These are phyloP conservation scores for Parazoanthus swiftii DNA, from an alignment of 92 coral and sea anemone species.

Conservation along the genomic window DNA sequence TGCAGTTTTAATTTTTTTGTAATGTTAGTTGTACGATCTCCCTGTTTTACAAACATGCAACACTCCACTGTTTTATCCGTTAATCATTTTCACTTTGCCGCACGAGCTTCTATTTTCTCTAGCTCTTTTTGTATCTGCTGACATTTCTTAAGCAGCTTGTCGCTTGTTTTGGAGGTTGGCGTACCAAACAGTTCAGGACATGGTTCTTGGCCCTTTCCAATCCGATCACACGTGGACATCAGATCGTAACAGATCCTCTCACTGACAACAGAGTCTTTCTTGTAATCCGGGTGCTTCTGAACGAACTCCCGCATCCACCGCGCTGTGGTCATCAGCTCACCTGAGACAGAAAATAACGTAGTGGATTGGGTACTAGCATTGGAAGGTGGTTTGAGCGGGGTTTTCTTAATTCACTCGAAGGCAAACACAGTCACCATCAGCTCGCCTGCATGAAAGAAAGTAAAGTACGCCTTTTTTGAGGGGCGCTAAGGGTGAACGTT, in stretches of 20 bases:
- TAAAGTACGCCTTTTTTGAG: no score
- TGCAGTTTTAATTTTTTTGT: no score
- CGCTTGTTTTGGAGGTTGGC: constrained; percentile 80
- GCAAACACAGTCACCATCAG: no score
- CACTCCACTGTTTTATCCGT: no score
- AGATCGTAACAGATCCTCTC: constrained; percentile 90
- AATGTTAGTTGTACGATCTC: no score
- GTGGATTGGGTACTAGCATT: background rate
- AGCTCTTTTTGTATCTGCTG: constrained; percentile 70
- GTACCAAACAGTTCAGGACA: constrained; percentile 86
- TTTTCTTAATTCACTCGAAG: no score
- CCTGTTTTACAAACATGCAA: no score
- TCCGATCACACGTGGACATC: constrained; percentile 73
- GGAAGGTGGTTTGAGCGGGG: background rate
- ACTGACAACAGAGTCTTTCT: constrained; percentile 84
- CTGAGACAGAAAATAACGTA: constrained; percentile 30
- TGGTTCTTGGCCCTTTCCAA: constrained; percentile 69
- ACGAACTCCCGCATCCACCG: constrained; percentile 95
- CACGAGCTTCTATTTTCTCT: constrained; percentile 51
- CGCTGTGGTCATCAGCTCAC: constrained; percentile 96
- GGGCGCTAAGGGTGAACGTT: no score
- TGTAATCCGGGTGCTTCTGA: constrained; percentile 79
- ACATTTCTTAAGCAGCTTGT: constrained; percentile 68
- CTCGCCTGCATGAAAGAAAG: no score
- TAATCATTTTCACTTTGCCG: background rate